These are phyloP conservation scores for Brachionus calyciflorus DNA, from an alignment of 1,140 invertebrate genomes.

Conservation along the genomic window DNA sequence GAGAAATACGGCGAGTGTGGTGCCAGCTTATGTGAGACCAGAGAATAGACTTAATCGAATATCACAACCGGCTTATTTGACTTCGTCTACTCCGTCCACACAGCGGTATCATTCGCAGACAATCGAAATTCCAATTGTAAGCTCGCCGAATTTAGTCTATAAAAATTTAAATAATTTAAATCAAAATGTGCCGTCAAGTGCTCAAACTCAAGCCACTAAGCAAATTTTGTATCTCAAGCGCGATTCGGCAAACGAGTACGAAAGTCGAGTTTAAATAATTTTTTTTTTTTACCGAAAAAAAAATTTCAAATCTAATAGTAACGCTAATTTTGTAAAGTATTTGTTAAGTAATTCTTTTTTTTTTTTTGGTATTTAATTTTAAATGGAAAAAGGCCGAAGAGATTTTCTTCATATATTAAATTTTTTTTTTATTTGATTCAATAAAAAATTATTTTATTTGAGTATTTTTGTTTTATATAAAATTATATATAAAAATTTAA, in stretches of 20 bases:
- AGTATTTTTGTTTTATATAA: too few species aligned
- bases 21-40: background rate
- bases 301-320: too few species aligned
- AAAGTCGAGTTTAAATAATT: slow-evolving; percentile 8
- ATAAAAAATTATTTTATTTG: too few species aligned
- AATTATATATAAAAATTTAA: too few species aligned
- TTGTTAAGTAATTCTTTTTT: too few species aligned
- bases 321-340: too few species aligned
- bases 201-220: background rate
- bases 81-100: background rate
- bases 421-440: too few species aligned
- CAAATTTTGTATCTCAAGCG: background rate
- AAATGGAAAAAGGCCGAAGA: too few species aligned
- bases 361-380: background rate
- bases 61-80: slow-evolving; percentile 8
- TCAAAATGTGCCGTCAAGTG: slow-evolving; percentile 13
- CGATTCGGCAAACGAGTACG: background rate
- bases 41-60: slow-evolving; percentile 19
- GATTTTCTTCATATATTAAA: too few species aligned
- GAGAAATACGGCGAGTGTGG: background rate
- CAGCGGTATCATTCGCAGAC: background rate
- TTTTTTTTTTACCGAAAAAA: too few species aligned
- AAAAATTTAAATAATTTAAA: background rate
- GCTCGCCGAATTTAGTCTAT: background rate
- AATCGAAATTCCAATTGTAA: background rate